These are phyloP conservation scores for Lepidochrysops patricia DNA, from an alignment of 2,888 invertebrate genomes.

Conservation along the genomic window DNA sequence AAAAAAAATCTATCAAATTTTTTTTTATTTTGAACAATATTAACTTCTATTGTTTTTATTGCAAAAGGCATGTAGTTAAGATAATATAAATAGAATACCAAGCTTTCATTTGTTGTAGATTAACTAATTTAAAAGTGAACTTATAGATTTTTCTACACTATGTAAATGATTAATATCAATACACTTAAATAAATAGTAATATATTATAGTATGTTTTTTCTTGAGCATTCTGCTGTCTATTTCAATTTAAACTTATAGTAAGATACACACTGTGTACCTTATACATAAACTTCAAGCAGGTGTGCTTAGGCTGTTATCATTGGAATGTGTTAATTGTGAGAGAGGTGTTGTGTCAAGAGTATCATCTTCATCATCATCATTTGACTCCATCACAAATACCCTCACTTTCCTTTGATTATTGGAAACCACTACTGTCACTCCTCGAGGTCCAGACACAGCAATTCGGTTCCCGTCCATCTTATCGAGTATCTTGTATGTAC, in stretches of 20 bases:
- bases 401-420: constrained; percentile 86
- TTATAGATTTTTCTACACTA: no score
- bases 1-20: not conserved
- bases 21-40: not conserved
- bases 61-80: no score
- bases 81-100: no score
- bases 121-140: no score
- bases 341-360: constrained; percentile 61
- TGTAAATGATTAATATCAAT: no score
- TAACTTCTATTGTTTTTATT: no score
- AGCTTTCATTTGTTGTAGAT: no score
- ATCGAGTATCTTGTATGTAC: constrained; percentile 76
- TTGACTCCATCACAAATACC: constrained; percentile 93
- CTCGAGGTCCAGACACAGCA: constrained; percentile 88
- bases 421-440: constrained; percentile 89
- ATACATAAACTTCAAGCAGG: constrained; percentile 38
- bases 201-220: not conserved
- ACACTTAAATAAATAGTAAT: not conserved
- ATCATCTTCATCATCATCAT: constrained; percentile 89
- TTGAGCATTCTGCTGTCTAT: not conserved
- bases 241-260: not conserved
- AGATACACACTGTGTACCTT: not conserved
- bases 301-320: constrained; percentile 39
- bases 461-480: constrained; percentile 79
- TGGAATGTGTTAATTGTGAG: constrained; percentile 41